These are phyloP conservation scores for Takifugu flavidus DNA, from an alignment of 2,113 vertebrate species.

Conservation along the genomic window DNA sequence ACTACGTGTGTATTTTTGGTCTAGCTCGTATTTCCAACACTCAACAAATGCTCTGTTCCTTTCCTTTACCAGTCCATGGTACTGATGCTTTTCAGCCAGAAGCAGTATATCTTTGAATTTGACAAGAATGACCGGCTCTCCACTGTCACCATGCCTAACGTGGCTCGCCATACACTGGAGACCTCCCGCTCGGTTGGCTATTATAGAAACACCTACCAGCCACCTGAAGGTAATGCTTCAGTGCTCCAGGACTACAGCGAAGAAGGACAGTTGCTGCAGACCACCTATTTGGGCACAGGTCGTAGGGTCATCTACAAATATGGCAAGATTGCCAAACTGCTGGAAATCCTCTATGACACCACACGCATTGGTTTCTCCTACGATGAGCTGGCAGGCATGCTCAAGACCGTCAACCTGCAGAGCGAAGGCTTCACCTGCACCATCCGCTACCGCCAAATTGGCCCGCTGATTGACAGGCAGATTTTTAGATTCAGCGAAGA, in stretches of 20 bases:
- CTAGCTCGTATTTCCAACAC: too few relatives aligned
- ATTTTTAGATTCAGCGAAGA: conserved; percentile 98
- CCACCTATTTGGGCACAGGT: conserved; percentile 88
- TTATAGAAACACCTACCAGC: conserved; percentile 93
- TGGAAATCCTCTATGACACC: conserved; percentile 93
- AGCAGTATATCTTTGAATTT: conserved; percentile 98
- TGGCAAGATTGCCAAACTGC: conserved; percentile 88
- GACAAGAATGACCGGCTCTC: conserved; percentile 93
- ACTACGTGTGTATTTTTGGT: not conserved
- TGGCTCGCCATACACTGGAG: conserved; percentile 91
- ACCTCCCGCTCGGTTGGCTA: conserved; percentile 94
- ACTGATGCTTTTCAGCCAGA: conserved; percentile 93
- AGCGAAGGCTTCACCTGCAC: conserved; percentile 95
- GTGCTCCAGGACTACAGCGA: conserved; percentile 96
- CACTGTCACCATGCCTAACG: conserved; percentile 97
- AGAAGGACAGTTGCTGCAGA: conserved; percentile 88
- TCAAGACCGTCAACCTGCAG: conserved; percentile 93
- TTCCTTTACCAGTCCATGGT: conserved; percentile 88
- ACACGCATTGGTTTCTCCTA: conserved; percentile 92
- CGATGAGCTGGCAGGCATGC: conserved; percentile 89
- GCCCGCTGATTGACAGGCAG: conserved; percentile 94
- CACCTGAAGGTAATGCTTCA: conserved; percentile 90
- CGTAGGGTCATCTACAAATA: conserved; percentile 94
- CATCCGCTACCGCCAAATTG: conserved; percentile 94
- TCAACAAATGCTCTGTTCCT: not conserved